These are phyloP conservation scores for Ammodytes marinus DNA, from an alignment of 2,113 vertebrate species.

Conservation along the genomic window DNA sequence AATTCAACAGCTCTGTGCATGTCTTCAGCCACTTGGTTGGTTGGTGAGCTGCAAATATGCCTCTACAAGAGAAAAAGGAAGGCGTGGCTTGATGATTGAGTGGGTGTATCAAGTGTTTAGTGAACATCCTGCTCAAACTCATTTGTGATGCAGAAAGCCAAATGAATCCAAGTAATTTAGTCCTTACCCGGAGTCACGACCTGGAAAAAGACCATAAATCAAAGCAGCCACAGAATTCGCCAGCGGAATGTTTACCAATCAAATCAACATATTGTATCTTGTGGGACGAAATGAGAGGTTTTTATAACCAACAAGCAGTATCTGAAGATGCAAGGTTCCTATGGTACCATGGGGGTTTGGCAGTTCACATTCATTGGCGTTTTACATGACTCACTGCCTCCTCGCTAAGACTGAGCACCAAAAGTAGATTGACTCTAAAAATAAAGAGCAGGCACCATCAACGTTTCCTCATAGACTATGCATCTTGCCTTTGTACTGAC, in stretches of 20 bases:
- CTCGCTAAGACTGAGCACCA: conserved; percentile 68
- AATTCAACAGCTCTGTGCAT: not conserved
- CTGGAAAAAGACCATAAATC: conserved; percentile 37
- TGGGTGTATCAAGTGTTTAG: conserved; percentile 60
- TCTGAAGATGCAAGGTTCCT: conserved; percentile 33
- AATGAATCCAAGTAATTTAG: conserved; percentile 37
- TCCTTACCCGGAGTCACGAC: conserved; percentile 35
- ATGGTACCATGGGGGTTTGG: conserved; percentile 40
- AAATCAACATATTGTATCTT: conserved; percentile 35
- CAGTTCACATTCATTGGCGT: conserved; percentile 67
- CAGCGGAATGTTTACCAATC: conserved; percentile 32
- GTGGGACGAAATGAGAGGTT: conserved; percentile 5
- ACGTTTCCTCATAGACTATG: conserved; percentile 68
- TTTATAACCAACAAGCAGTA: conserved; percentile 22
- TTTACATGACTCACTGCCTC: conserved; percentile 78
- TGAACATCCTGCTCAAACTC: conserved; percentile 46
- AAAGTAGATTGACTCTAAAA: conserved; percentile 81
- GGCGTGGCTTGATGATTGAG: conserved; percentile 47
- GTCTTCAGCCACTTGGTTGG: conserved; percentile 16
- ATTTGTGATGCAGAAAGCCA: conserved; percentile 53
- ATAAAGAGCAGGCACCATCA: conserved; percentile 78
- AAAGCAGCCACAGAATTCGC: conserved; percentile 6
- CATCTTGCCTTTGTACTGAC: conserved; percentile 51
- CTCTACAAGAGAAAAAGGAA: conserved; percentile 41
- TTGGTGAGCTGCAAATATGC: conserved; percentile 33